Conservation (phyloP, 1,140 invertebrate genomes). For the Acromyrmex heyeri region DNA sequence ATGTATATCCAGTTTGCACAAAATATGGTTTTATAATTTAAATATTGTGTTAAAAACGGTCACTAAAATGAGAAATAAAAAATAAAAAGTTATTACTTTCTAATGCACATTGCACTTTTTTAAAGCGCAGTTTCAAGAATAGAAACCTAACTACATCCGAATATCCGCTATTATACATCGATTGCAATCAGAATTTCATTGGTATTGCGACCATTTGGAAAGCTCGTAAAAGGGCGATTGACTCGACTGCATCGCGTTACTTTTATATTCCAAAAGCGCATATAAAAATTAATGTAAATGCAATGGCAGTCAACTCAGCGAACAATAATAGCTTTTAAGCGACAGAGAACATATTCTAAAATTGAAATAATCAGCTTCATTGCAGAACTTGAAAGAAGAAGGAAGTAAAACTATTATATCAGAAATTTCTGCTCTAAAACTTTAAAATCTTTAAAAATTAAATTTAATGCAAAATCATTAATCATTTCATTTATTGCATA, state of each 20-base stretch:
- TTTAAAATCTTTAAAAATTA: neutral
- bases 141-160: slow-evolving; percentile 41
- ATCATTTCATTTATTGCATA: neutral
- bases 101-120: neutral
- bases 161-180: slow-evolving; percentile 28
- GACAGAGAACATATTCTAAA: neutral
- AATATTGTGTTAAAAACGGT: slow-evolving; percentile 3
- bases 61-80: neutral
- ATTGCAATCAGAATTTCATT: slow-evolving; percentile 38
- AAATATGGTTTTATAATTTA: neutral
- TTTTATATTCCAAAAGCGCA: slow-evolving; percentile 51
- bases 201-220: slow-evolving; percentile 37
- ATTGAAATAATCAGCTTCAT: neutral
- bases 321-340: slow-evolving; percentile 21
- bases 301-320: neutral
- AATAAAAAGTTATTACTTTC: slow-evolving; percentile 17
- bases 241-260: slow-evolving; percentile 43
- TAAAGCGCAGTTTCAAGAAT: slow-evolving; percentile 6
- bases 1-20: neutral
- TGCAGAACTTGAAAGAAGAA: neutral
- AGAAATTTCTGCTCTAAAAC: neutral
- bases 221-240: slow-evolving; percentile 64
- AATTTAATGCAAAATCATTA: neutral
- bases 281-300: slow-evolving; percentile 30
- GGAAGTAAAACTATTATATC: neutral